Evolutionary conservation across 1,140 invertebrate species (phyloP).

Genomic region (Drosophila bipectinata): DNA sequence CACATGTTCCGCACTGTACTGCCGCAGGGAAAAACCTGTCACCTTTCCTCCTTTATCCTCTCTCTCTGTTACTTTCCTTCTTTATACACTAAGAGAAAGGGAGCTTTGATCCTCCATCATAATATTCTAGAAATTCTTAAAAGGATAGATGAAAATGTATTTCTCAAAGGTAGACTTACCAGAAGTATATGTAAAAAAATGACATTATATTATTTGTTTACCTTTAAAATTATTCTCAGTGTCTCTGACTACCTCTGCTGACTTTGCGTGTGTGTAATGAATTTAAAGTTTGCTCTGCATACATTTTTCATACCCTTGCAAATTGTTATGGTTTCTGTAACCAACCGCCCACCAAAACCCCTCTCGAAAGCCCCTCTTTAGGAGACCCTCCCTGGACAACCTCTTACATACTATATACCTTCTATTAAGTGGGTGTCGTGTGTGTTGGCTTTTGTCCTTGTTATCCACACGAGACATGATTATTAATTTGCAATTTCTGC

Average conservation of each 20-base stretch:
- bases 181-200: too few relatives aligned
- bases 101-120: too few relatives aligned
- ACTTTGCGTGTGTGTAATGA: constrained; percentile 80
- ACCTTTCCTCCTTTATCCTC: constrained; percentile 46
- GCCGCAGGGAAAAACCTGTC: constrained; percentile 51
- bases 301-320: constrained; percentile 77
- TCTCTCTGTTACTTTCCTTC: constrained; percentile 13
- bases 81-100: constrained; percentile 4
- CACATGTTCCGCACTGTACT: constrained; percentile 29
- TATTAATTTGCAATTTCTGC: constrained; percentile 80
- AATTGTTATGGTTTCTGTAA: constrained; percentile 71
- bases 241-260: constrained; percentile 11
- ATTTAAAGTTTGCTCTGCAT: constrained; percentile 79
- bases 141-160: too few relatives aligned
- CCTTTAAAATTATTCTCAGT: background rate
- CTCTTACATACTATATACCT: constrained; percentile 20
- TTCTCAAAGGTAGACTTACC: background rate
- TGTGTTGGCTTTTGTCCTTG: constrained; percentile 62
- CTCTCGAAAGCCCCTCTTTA: constrained; percentile 2
- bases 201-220: background rate
- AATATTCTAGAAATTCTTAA: too few relatives aligned
- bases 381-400: background rate
- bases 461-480: constrained; percentile 69
- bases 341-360: constrained; percentile 10
- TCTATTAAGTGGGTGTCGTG: constrained; percentile 66